Evolutionary conservation across 2,113 vertebrate species (phyloP).

Genomic region (Pseudorasbora parva): DNA sequence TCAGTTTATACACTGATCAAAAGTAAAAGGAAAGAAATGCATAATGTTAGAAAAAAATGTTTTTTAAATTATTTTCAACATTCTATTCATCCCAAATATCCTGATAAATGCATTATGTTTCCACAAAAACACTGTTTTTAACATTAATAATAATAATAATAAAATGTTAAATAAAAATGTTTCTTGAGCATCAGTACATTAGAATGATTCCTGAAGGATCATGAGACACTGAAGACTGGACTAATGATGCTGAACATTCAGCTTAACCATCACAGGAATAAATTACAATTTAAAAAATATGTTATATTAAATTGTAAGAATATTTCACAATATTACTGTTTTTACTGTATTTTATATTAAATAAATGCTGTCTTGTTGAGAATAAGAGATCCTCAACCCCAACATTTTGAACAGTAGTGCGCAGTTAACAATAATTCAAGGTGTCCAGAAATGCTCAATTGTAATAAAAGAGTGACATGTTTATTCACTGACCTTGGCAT

Average conservation of each 20-base stretch:
- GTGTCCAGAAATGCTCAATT: neutral
- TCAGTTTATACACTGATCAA: neutral
- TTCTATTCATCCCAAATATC: neutral
- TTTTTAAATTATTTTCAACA: too few relatives aligned
- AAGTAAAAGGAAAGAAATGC: neutral
- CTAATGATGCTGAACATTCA: neutral
- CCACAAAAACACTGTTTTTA: neutral
- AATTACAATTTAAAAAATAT: neutral
- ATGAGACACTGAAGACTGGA: neutral
- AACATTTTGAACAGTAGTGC: neutral
- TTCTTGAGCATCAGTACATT: neutral
- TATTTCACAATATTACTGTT: neutral
- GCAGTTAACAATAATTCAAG: too few relatives aligned
- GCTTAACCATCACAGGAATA: neutral
- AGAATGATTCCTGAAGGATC: neutral
- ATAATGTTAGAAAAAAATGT: too few relatives aligned
- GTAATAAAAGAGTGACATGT: neutral
- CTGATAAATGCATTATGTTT: neutral
- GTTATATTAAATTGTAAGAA: neutral
- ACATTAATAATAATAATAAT: neutral
- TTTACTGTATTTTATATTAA: neutral
- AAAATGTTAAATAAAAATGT: neutral
- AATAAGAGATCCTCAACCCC: neutral
- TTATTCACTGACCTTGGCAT: conserved; percentile 80
- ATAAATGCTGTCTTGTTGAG: neutral